Evolutionary conservation across 1,140 invertebrate genomes (phyloP).

Genomic region (Scaptodrosophila lebanonensis): DNA sequence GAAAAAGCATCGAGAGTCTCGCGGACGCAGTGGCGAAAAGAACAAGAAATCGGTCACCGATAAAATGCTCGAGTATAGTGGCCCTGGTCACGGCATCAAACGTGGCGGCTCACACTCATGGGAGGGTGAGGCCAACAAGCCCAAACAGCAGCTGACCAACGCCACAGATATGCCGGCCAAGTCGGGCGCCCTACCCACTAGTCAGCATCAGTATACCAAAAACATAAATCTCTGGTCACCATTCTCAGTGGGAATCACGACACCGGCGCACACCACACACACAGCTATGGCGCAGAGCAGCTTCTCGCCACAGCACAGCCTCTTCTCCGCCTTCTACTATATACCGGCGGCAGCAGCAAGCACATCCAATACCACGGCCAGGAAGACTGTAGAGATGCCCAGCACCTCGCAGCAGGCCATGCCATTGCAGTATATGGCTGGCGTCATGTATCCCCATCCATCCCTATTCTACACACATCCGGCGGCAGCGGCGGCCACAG

Average conservation of each 20-base stretch:
- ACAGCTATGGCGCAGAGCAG: conserved; percentile 64
- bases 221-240: conserved; percentile 81
- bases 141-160: conserved; percentile 78
- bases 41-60: conserved; percentile 70
- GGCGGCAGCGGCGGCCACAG: conserved; percentile 57
- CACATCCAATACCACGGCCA: conserved; percentile 9
- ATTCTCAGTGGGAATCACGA: conserved; percentile 79
- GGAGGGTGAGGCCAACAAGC: conserved; percentile 79
- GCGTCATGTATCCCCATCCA: conserved; percentile 79
- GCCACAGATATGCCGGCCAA: not conserved
- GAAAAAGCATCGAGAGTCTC: conserved; percentile 82
- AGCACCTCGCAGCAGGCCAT: conserved; percentile 56
- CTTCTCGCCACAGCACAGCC: conserved; percentile 49
- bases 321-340: conserved; percentile 79
- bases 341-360: conserved; percentile 77
- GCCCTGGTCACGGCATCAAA: conserved; percentile 79
- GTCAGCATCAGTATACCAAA: conserved; percentile 31
- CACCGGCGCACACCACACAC: conserved; percentile 69
- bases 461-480: conserved; percentile 72
- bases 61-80: conserved; percentile 59
- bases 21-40: conserved; percentile 78
- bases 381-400: conserved; percentile 30
- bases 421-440: conserved; percentile 79
- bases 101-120: conserved; percentile 79
- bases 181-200: not conserved